Percentiles rank a stretch among this genome's conserved stretches.
phyloP scores from a whole-genome alignment of 2,888 invertebrate species.

The Synergus gifuensis region DNA sequence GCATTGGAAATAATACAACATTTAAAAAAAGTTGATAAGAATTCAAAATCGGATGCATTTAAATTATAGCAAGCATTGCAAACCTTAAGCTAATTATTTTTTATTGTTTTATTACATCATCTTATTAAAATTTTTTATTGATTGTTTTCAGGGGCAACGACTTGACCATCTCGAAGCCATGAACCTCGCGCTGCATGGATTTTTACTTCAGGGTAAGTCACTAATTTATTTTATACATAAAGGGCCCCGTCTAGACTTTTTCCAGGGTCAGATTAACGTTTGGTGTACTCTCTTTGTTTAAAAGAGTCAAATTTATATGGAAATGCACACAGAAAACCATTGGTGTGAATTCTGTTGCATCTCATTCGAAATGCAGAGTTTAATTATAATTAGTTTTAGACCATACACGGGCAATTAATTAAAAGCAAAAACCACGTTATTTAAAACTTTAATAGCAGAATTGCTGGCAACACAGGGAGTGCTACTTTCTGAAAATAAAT shows the following conservation, averaged over 20 bases:
- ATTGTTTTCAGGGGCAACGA: slow-evolving; percentile 68
- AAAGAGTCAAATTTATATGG: too few species aligned
- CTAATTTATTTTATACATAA: neutral
- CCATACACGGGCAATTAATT: neutral
- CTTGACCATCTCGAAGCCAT: slow-evolving; percentile 73
- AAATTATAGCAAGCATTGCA: too few species aligned
- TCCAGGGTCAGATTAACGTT: too few species aligned
- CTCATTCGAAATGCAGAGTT: too few species aligned
- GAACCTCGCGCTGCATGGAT: slow-evolving; percentile 78
- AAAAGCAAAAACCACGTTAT: neutral
- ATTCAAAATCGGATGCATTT: too few species aligned
- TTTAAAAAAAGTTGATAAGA: too few species aligned
- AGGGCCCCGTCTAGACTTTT: too few species aligned
- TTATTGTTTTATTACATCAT: slow-evolving; percentile 17
- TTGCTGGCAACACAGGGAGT: neutral
- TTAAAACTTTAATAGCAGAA: neutral
- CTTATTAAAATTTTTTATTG: neutral
- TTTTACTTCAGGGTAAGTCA: slow-evolving; percentile 75
- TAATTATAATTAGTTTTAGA: too few species aligned
- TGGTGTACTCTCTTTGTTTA: too few species aligned
- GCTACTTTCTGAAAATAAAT: slow-evolving; percentile 29
- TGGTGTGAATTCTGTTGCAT: too few species aligned
- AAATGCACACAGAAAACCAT: too few species aligned
- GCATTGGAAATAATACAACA: neutral
- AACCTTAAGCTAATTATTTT: neutral